A percentile compares a stretch with the other conserved stretches of the same genome.
Conservation (phyloP, 2,888 invertebrate species). For the Chouioia cunea region DNA sequence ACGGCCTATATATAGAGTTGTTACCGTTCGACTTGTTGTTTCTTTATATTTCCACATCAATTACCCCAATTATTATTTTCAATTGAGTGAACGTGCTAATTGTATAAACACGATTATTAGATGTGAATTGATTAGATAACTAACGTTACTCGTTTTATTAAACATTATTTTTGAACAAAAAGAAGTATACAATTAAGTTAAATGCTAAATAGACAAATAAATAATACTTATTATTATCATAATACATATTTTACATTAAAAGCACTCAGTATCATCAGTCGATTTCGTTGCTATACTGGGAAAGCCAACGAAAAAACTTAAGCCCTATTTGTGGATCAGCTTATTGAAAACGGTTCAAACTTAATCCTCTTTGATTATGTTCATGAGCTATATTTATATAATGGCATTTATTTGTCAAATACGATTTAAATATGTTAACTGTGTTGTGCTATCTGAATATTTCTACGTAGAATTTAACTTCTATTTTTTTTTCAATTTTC, state of each 20-base stretch:
- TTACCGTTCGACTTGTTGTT: no score
- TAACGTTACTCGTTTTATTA: no score
- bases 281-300: slow-evolving; percentile 19
- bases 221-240: slow-evolving; percentile 13
- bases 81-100: no score
- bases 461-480: no score
- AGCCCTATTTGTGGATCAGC: slow-evolving; percentile 23
- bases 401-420: slow-evolving; percentile 38
- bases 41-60: no score
- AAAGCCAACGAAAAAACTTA: slow-evolving; percentile 33
- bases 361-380: slow-evolving; percentile 21
- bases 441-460: not conserved
- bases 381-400: slow-evolving; percentile 25
- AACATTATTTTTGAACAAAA: not conserved
- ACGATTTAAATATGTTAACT: slow-evolving; percentile 19
- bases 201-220: slow-evolving; percentile 19
- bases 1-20: no score
- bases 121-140: no score
- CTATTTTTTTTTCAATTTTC: no score
- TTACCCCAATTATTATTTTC: no score
- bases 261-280: slow-evolving; percentile 42
- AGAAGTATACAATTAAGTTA: slow-evolving; percentile 1
- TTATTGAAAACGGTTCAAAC: not conserved
- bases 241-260: slow-evolving; percentile 35
- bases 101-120: no score